These are phyloP conservation scores for Pristionchus exspectatus DNA, from an alignment of 2,888 invertebrate species.

Conservation along the genomic window DNA sequence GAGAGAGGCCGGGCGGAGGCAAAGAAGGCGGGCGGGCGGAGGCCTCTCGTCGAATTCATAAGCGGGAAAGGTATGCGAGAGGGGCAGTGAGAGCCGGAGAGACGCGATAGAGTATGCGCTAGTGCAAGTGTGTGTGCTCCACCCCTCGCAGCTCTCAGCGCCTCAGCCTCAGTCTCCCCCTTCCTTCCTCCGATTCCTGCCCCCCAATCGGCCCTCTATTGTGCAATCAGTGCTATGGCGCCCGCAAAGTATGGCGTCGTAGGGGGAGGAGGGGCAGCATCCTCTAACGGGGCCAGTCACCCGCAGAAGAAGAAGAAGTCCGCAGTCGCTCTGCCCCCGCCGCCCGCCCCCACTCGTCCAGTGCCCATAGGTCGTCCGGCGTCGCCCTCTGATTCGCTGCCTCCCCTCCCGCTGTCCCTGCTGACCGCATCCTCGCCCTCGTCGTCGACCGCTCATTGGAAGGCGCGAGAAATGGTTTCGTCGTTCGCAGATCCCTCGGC, in stretches of 20 bases:
- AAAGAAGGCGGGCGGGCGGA: not conserved
- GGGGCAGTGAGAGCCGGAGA: not conserved
- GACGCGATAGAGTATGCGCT: not conserved
- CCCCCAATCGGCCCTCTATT: slow-evolving; percentile 33
- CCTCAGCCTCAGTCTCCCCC: not conserved
- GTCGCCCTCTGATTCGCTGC: slow-evolving; percentile 30
- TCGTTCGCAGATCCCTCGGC: slow-evolving; percentile 52
- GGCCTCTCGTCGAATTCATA: slow-evolving; percentile 7
- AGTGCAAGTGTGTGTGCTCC: slow-evolving; percentile 37
- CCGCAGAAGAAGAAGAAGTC: not conserved
- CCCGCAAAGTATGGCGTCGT: slow-evolving; percentile 1
- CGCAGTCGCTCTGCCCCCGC: not conserved
- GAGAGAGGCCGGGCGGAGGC: not conserved
- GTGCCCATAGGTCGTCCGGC: not conserved
- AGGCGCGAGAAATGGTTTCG: slow-evolving; percentile 33
- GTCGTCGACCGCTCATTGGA: slow-evolving; percentile 21
- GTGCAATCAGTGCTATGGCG: slow-evolving; percentile 20
- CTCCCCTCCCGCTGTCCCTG: slow-evolving; percentile 5
- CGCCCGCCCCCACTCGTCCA: not conserved
- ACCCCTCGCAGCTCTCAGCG: not conserved
- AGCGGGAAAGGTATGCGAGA: slow-evolving; percentile 16
- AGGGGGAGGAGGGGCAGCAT: not conserved
- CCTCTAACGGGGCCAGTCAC: not conserved
- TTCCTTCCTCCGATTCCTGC: slow-evolving; percentile 17
- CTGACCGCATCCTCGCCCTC: slow-evolving; percentile 11